Percentiles rank a stretch among this genome's conserved stretches.
These are phyloP conservation scores for Sula dactylatra DNA, from an alignment of 2,113 vertebrate species.

Conservation along the genomic window DNA sequence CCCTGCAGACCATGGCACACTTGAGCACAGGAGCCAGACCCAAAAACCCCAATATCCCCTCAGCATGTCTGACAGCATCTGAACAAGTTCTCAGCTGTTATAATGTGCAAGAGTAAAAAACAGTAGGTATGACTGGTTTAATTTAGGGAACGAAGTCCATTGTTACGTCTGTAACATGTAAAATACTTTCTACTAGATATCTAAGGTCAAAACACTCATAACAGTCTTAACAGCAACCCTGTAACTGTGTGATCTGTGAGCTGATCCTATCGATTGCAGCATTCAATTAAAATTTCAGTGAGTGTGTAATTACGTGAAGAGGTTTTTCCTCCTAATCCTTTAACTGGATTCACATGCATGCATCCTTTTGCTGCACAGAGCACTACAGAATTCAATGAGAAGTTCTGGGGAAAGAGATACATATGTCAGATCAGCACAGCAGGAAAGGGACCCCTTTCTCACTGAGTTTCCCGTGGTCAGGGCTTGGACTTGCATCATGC, in stretches of 20 bases:
- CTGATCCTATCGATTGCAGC: not conserved
- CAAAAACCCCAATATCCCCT: not conserved
- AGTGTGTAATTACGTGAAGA: not conserved
- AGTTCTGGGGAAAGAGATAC: not conserved
- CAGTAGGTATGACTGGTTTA: not conserved
- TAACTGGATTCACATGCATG: not conserved
- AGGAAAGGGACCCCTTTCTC: not conserved
- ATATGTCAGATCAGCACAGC: not conserved
- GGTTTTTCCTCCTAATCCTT: not conserved
- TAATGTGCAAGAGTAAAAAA: not conserved
- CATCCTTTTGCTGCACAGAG: not conserved
- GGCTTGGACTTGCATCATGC: not conserved
- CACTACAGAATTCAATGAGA: not conserved
- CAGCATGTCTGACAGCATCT: not conserved
- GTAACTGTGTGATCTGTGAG: not conserved
- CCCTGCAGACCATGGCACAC: not conserved
- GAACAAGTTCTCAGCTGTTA: not conserved
- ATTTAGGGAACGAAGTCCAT: not conserved
- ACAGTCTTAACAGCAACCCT: not conserved
- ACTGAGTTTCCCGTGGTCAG: not conserved
- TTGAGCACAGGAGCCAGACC: rapidly evolving
- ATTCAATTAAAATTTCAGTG: not conserved
- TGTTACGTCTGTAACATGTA: not conserved
- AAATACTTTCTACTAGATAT: not conserved
- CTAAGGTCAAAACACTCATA: not conserved